A percentile compares a stretch with the other conserved stretches of the same genome.
phyloP scores from a whole-genome alignment of 1,140 invertebrate species.

The Acyrthosiphon pisum region DNA sequence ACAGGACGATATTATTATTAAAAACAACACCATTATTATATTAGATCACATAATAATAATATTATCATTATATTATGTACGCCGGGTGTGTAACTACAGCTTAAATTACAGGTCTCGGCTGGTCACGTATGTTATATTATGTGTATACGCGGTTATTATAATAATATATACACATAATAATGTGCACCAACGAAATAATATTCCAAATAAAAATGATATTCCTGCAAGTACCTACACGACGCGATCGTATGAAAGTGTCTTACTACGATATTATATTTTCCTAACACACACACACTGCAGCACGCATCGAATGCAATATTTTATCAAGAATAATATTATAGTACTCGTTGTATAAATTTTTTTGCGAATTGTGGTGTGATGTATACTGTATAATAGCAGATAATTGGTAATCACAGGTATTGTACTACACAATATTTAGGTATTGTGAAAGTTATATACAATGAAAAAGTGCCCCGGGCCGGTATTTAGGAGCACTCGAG shows the following conservation, averaged over 20 bases:
- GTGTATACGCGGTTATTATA: background rate
- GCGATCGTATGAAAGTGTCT: background rate
- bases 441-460: background rate
- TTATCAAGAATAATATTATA: background rate
- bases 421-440: background rate
- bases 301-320: background rate
- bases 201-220: background rate
- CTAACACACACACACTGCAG: too few relatives aligned
- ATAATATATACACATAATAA: background rate
- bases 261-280: too few relatives aligned
- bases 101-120: background rate
- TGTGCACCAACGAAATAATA: background rate
- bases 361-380: background rate
- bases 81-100: background rate
- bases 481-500: background rate
- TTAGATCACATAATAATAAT: background rate
- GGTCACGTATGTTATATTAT: background rate
- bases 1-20: background rate
- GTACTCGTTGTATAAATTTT: background rate
- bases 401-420: background rate
- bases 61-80: background rate
- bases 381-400: background rate
- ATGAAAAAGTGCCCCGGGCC: too few relatives aligned
- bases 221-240: background rate
- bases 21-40: background rate